Base-by-base conservation (phyloP, 2,797 vertebrate genomes). In the Sarcoramphus papa region DNA sequence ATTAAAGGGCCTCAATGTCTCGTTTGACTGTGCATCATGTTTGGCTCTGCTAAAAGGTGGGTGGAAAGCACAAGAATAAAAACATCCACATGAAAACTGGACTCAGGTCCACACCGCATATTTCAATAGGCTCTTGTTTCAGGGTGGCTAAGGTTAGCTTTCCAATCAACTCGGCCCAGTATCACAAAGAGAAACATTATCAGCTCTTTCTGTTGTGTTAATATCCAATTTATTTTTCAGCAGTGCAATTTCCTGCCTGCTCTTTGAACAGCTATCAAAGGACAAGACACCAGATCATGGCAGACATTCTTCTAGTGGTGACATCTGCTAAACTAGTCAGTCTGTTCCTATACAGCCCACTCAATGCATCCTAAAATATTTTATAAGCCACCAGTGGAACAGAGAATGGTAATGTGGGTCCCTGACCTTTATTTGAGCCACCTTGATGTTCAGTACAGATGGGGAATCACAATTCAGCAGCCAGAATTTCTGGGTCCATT, bases 291-390 rank as follows among this genome's bases (percentile, higher is more conserved):
- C 81, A 94, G 85, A 96, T 85, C 87, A 56, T 60, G 89, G 94
- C 92, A 97, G 91, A 93, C 91, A 94, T 95, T 96, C 82, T 85
- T 91, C 76, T 84, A 62, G 65, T 45, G 79, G 84, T 95, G 93
- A 95, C 96, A 97, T 96, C 96, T 97, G 96, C 91, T 97, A 91
- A 94, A 92, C 79, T 50, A 94, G 87, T 95, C 96, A 94, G 85
- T 37, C 87, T 96, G 91, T 60, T 96, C 82, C 70, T 78, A 93
- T 48, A 85, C 93, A 94, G 87, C 96, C 94, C 95, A 95, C 94
- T 94, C 96, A 84, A 7, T 50, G 79, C 85, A 91, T 95, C 95
- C 91, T 81, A 95, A 96, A 94, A 96, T 96, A 97, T 85, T 96
- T 96, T 91, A 93, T 91, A 93, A 96, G 89, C 85, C 89, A 76